phyloP scores from a whole-genome alignment of 1,140 invertebrate genomes.

The Pemphigus obesinymphae region DNA sequence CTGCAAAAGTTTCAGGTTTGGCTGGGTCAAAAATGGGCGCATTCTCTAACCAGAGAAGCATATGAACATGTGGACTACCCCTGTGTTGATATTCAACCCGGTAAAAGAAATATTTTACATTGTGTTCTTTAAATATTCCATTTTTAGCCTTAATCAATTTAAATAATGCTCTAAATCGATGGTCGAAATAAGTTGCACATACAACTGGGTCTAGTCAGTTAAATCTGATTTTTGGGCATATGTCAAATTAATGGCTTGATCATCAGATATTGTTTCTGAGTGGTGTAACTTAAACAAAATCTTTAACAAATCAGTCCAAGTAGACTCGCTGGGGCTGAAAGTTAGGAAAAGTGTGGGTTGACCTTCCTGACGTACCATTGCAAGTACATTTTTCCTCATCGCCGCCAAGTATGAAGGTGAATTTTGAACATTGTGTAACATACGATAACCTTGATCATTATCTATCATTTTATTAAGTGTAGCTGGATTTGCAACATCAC shows the following conservation, averaged over 20 bases:
- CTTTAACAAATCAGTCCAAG: constrained; percentile 7
- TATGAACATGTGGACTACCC: constrained; percentile 50
- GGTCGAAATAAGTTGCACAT: constrained; percentile 29
- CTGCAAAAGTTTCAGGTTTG: not conserved
- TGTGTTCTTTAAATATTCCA: constrained; percentile 47
- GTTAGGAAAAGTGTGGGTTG: constrained; percentile 48
- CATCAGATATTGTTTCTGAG: not conserved
- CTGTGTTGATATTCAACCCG: constrained; percentile 50
- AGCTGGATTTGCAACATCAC: constrained; percentile 46
- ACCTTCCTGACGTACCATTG: too few relatives aligned
- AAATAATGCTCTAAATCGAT: constrained; percentile 10
- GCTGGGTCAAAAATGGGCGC: constrained; percentile 45
- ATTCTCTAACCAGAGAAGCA: constrained; percentile 49
- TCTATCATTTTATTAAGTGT: too few relatives aligned
- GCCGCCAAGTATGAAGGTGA: too few relatives aligned
- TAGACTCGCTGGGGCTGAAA: constrained; percentile 45
- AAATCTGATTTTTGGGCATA: constrained; percentile 11
- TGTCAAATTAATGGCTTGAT: not conserved
- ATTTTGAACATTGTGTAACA: too few relatives aligned
- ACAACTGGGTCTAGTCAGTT: constrained; percentile 28
- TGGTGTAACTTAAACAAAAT: not conserved
- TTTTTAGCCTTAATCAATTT: constrained; percentile 41
- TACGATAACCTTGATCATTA: too few relatives aligned
- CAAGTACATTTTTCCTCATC: too few relatives aligned
- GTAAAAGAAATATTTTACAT: constrained; percentile 48